Percentiles rank a stretch among this genome's conserved stretches.
Conservation (phyloP, 2,113 vertebrate species). For the Notechis scutatus region DNA sequence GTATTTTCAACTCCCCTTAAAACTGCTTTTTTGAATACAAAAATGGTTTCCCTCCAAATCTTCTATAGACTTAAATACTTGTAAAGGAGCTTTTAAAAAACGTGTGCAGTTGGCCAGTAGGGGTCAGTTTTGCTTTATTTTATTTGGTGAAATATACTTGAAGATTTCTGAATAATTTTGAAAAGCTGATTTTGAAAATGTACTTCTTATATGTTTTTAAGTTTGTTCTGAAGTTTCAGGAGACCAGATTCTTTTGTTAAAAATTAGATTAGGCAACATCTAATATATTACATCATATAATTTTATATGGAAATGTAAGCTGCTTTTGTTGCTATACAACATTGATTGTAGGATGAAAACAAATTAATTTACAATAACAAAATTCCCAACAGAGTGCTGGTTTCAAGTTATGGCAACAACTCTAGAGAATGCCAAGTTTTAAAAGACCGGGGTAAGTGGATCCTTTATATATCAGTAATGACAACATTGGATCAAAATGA, state of each 20-base stretch:
- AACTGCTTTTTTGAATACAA: background rate
- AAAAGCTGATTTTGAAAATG: background rate
- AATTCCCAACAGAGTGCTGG: background rate
- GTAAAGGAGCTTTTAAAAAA: background rate
- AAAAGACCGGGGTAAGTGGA: background rate
- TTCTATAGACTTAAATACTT: background rate
- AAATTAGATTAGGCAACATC: background rate
- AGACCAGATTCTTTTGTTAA: background rate
- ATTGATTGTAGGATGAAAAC: constrained; percentile 4
- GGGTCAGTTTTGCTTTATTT: constrained; percentile 53
- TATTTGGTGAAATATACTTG: accelerated
- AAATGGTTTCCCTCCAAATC: background rate
- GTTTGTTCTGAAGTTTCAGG: background rate
- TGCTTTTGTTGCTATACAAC: background rate
- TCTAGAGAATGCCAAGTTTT: background rate
- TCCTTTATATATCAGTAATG: background rate
- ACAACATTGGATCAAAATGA: background rate
- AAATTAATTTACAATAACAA: constrained; percentile 22
- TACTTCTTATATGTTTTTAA: accelerated
- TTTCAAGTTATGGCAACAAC: background rate
- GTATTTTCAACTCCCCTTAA: background rate
- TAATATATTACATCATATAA: background rate
- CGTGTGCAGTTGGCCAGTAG: background rate
- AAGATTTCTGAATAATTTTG: background rate
- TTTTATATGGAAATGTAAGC: background rate